phyloP scores from a whole-genome alignment of 1,140 invertebrate species.

The Drosophila suzukii region DNA sequence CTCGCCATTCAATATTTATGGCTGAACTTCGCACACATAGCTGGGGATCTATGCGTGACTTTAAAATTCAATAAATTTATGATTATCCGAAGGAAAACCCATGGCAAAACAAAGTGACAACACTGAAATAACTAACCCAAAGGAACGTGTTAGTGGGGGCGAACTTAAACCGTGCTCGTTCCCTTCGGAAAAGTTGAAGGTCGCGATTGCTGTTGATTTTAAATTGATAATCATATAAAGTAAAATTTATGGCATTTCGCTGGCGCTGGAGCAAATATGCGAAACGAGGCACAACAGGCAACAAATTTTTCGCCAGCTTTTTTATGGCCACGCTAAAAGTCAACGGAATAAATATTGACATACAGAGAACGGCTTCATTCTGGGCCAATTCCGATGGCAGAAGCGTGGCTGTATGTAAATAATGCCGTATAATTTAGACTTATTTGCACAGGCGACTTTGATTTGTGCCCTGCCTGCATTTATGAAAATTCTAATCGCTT shows the following conservation, averaged over 20 bases:
- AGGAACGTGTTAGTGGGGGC: conserved; percentile 18
- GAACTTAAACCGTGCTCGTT: conserved; percentile 7
- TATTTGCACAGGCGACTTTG: conserved; percentile 67
- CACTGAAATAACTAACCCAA: conserved; percentile 34
- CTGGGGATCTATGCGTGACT: conserved; percentile 40
- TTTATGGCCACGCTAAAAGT: conserved; percentile 63
- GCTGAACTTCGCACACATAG: conserved; percentile 35
- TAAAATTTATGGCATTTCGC: conserved; percentile 65
- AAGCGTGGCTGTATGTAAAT: conserved; percentile 37
- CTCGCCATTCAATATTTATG: conserved; percentile 57
- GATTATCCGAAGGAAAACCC: conserved; percentile 55
- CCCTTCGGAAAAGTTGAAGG: conserved; percentile 11
- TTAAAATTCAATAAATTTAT: conserved; percentile 83
- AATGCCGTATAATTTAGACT: conserved; percentile 74
- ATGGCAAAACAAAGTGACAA: conserved; percentile 40
- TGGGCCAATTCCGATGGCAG: conserved; percentile 2
- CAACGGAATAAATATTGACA: conserved; percentile 66
- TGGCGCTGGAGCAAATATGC: conserved; percentile 30
- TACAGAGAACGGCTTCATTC: conserved; percentile 58
- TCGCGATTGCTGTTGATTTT: conserved; percentile 52
- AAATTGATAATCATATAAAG: conserved; percentile 81
- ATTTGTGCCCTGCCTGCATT: conserved; percentile 61
- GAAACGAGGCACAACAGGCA: conserved; percentile 20
- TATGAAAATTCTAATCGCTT: conserved; percentile 62
- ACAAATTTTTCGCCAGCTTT: conserved; percentile 48